phyloP scores from a whole-genome alignment of 2,113 vertebrate genomes.

The Anoplopoma fimbria region DNA sequence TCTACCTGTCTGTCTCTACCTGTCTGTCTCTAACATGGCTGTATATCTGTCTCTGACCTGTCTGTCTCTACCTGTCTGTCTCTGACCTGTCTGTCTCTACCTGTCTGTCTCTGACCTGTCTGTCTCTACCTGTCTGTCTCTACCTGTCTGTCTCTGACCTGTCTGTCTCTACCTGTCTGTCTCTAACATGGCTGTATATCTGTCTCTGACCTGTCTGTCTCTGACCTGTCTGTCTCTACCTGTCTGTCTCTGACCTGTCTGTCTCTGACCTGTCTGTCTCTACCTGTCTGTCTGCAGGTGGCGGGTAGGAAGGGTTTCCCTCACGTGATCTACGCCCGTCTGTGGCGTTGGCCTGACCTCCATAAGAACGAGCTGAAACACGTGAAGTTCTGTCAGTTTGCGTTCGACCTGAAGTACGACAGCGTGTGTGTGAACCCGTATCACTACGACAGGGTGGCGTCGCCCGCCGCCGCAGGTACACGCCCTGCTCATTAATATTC shows the following conservation, averaged over 20 bases:
- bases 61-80: not conserved
- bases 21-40: not conserved
- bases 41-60: not conserved
- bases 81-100: not conserved
- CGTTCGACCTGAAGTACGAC: conserved; percentile 90
- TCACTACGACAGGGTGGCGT: conserved; percentile 87
- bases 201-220: not conserved
- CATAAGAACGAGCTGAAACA: conserved; percentile 92
- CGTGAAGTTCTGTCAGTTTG: conserved; percentile 85
- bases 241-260: conserved; percentile 2
- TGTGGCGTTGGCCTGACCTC: conserved; percentile 88
- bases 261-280: conserved; percentile 15
- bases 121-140: not conserved
- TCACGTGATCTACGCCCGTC: conserved; percentile 86
- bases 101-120: not conserved
- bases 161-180: not conserved
- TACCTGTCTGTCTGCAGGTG: conserved; percentile 72
- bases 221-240: not conserved
- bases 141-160: not conserved
- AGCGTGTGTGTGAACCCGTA: conserved; percentile 89
- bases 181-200: not conserved
- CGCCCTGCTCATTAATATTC: not conserved
- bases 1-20: not conserved
- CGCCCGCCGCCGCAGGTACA: conserved; percentile 72
- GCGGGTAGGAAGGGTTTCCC: conserved; percentile 87